A percentile compares a stretch with the other conserved stretches of the same genome.
These are phyloP conservation scores for Drosophila birchii DNA, from an alignment of 2,888 invertebrate species.

Conservation along the genomic window DNA sequence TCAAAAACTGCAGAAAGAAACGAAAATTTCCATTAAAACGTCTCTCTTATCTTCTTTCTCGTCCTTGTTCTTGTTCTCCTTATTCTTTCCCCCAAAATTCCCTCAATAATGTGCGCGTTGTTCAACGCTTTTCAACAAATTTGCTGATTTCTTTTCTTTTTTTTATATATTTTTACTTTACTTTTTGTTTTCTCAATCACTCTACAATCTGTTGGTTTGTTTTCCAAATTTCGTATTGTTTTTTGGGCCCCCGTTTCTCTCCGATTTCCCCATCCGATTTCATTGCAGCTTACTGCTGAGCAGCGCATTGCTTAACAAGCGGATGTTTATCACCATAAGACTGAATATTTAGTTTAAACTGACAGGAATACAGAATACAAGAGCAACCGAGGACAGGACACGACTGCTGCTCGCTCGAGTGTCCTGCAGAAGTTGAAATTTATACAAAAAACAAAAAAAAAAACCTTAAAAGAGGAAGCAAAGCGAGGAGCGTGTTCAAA, in stretches of 20 bases:
- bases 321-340: conserved; percentile 84
- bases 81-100: neutral
- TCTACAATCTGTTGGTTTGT: conserved; percentile 37
- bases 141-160: conserved; percentile 40
- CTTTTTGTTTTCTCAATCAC: conserved; percentile 24
- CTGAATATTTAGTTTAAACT: conserved; percentile 84
- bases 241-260: conserved; percentile 15
- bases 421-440: conserved; percentile 26
- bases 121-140: conserved; percentile 69
- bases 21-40: conserved; percentile 78
- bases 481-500: conserved; percentile 39
- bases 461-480: conserved; percentile 2
- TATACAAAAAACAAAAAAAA: conserved; percentile 6
- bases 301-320: conserved; percentile 84
- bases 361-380: conserved; percentile 50
- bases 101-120: conserved; percentile 56
- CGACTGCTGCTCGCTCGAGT: conserved; percentile 14
- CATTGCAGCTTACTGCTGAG: conserved; percentile 81
- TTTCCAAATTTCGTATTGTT: conserved; percentile 27
- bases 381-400: conserved; percentile 23
- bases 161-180: conserved; percentile 21
- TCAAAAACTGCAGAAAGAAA: conserved; percentile 77
- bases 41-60: conserved; percentile 79
- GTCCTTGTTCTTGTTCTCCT: conserved; percentile 56
- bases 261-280: conserved; percentile 47